phyloP scores from a whole-genome alignment of 2,113 vertebrate species.

The Onychostoma macrolepis region DNA sequence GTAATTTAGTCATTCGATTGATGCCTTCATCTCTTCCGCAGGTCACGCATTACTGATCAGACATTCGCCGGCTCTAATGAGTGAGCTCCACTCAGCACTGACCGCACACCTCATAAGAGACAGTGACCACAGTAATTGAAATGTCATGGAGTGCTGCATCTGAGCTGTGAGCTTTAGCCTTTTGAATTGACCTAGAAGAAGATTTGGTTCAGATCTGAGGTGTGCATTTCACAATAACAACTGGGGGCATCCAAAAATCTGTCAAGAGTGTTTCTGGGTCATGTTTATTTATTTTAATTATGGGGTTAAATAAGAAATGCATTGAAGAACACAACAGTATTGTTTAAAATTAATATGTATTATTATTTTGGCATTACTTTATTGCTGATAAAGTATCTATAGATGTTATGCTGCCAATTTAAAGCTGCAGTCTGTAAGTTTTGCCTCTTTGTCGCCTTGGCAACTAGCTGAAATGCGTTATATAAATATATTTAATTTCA shows the following conservation, averaged over 20 bases:
- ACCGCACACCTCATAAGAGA: constrained; percentile 10
- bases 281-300: background rate
- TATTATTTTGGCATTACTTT: background rate
- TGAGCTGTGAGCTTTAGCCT: background rate
- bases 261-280: background rate
- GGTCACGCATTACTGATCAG: constrained; percentile 31
- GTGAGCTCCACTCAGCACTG: background rate
- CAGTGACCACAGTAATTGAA: constrained; percentile 29
- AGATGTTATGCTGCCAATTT: background rate
- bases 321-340: background rate
- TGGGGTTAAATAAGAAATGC: background rate
- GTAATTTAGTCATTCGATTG: constrained; percentile 43
- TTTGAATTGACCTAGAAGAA: background rate
- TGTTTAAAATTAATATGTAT: background rate
- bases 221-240: background rate
- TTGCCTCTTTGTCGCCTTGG: too few relatives aligned
- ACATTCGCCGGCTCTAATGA: constrained; percentile 45
- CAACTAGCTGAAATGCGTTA: too few relatives aligned
- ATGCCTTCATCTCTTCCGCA: constrained; percentile 30
- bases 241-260: background rate
- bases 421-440: too few relatives aligned
- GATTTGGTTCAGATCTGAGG: background rate
- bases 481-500: too few relatives aligned
- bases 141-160: constrained; percentile 17
- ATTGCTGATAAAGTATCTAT: background rate